Base-by-base conservation (phyloP, 37 sponge, comb jelly and placozoan species). In the Hexactinellida sp. region DNA sequence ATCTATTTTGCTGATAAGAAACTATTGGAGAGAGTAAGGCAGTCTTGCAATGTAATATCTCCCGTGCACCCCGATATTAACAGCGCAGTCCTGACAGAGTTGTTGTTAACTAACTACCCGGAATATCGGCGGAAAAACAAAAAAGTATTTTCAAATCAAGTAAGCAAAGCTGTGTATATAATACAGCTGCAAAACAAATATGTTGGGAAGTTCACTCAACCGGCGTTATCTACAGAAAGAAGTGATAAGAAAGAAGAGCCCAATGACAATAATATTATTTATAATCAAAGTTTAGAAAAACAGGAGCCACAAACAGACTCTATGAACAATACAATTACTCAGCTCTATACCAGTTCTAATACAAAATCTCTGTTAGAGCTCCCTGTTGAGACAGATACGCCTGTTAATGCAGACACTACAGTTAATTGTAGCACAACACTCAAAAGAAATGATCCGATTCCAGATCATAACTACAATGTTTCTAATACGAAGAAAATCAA, bases 401-500 rank as follows among this genome's bases (percentile, higher is more conserved):
- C 76, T 10, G 76, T 25, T 63, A n/a, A 23, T 3, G 76, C 76
- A 63, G 28, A 10, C 34, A 32, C 76, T 21, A 23, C 3, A 63
- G 3, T 28, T 21, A 63, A 63, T 63, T 7, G 76, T 63, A 25
- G 3, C 3, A 23, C 3, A n/a, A n/a, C 25, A 21, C 76, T n/a
- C 25, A 63, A 63, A 28, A 10, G 76, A 25, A n/a, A 10, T 28
- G 3, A 10, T n/a, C 3, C 76, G 13, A 1, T 63, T n/a, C 13
- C 76, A 10, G 76, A 63, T 63, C 76, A 10, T 63, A 10, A 10
- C 13, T 10, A 23, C 25, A 41, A 16, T 41, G 5, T 28, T n/a
- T 63, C 76, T 28, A 10, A 63, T 10, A 23, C 3, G 76, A 85
- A 85, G 54, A 85, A n/a, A 41, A 85, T 54, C 5, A 41, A 85